Conservation (phyloP, 2,113 vertebrate species). For the Melanerpes formicivorus region DNA sequence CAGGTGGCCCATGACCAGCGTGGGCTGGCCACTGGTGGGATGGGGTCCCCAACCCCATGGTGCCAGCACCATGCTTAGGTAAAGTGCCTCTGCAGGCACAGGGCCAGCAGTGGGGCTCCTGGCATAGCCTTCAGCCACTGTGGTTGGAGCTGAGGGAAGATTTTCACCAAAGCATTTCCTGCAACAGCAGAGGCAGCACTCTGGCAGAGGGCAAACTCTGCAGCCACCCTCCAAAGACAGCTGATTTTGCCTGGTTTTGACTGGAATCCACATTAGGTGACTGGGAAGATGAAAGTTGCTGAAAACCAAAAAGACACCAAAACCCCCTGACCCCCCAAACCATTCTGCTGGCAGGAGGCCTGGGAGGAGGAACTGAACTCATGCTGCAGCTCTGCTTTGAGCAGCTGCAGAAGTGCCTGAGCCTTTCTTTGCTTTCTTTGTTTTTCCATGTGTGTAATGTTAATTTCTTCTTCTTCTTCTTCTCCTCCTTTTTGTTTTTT, state of each 20-base stretch:
- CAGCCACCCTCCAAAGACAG: not conserved
- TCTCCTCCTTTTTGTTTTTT: constrained; percentile 13
- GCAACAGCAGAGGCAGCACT: not conserved
- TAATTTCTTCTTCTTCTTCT: constrained; percentile 71
- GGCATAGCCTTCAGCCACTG: not conserved
- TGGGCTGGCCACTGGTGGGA: not conserved
- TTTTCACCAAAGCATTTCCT: not conserved
- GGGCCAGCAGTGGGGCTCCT: not conserved
- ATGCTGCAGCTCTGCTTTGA: not conserved
- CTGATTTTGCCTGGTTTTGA: not conserved
- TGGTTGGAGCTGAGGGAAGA: not conserved
- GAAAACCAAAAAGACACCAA: not conserved
- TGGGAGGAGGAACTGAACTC: not conserved
- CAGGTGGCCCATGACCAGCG: not conserved
- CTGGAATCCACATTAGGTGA: not conserved
- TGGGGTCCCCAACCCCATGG: not conserved
- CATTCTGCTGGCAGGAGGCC: not conserved
- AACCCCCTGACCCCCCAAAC: not conserved
- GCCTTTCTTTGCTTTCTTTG: constrained; percentile 8
- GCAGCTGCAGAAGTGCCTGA: not conserved
- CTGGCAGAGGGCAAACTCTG: not conserved
- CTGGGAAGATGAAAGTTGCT: not conserved
- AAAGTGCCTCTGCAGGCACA: not conserved
- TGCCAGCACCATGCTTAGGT: not conserved
- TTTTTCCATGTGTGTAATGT: not conserved